Conservation (phyloP, 2,113 vertebrate genomes). For the Dicaeum eximium region DNA sequence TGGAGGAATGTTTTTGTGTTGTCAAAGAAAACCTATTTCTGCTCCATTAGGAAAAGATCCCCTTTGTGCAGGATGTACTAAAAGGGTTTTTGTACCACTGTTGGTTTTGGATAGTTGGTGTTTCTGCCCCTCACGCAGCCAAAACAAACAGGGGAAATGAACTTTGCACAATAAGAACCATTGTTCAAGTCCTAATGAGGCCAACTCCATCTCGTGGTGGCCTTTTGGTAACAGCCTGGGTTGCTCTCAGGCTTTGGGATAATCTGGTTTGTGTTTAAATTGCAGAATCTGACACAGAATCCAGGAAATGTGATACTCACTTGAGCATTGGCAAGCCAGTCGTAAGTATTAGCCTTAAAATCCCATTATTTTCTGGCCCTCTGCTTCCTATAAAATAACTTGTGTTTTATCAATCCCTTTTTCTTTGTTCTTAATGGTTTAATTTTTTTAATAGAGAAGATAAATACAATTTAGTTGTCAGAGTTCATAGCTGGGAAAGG, state of each 20-base stretch:
- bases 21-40: background rate
- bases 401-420: background rate
- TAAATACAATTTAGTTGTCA: background rate
- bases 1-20: background rate
- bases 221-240: background rate
- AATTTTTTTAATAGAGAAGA: background rate
- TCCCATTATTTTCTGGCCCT: background rate
- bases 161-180: constrained; percentile 47
- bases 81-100: constrained; percentile 42
- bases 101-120: constrained; percentile 39
- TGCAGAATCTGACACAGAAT: constrained; percentile 73
- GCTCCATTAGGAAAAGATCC: constrained; percentile 16
- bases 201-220: constrained; percentile 49
- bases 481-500: background rate
- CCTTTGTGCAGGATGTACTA: constrained; percentile 45
- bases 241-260: background rate
- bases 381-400: background rate
- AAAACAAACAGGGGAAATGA: constrained; percentile 62
- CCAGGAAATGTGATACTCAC: constrained; percentile 66
- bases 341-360: constrained; percentile 70
- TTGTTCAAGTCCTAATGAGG: constrained; percentile 29
- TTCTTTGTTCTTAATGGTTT: background rate
- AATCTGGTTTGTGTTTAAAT: constrained; percentile 43
- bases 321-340: constrained; percentile 72
- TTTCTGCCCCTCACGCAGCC: constrained; percentile 3